Percentiles rank a stretch among this genome's conserved stretches.
Conservation (phyloP, 2,888 invertebrate species). For the Netelia virgata region DNA sequence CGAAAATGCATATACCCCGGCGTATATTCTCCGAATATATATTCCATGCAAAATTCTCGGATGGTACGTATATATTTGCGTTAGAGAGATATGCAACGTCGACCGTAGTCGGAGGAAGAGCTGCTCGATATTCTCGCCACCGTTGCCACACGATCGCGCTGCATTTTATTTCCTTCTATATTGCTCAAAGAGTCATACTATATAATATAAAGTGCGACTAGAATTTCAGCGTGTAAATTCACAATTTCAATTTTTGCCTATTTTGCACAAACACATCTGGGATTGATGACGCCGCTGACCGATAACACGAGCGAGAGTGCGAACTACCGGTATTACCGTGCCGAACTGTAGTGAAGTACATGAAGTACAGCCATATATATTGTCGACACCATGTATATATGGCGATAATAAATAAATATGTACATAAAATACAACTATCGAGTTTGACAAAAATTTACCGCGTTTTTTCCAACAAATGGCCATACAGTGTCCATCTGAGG, state of each 20-base stretch:
- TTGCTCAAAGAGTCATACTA: conserved; percentile 34
- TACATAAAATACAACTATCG: no score
- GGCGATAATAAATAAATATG: no score
- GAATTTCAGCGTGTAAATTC: conserved; percentile 12
- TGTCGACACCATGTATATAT: neutral
- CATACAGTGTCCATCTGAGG: no score
- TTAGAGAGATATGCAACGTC: conserved; percentile 16
- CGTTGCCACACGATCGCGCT: conserved; percentile 11
- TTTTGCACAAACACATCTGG: neutral
- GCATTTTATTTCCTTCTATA: conserved; percentile 47
- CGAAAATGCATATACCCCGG: conserved; percentile 10
- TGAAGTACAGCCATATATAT: neutral
- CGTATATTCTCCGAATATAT: conserved; percentile 32
- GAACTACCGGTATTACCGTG: conserved; percentile 5
- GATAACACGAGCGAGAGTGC: conserved; percentile 22
- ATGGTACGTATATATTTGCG: conserved; percentile 21
- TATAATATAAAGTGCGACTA: conserved; percentile 30
- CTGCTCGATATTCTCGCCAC: conserved; percentile 60
- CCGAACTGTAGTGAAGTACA: neutral
- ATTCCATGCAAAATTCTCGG: conserved; percentile 33
- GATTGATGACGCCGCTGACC: neutral
- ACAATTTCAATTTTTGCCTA: conserved; percentile 16
- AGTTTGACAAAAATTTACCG: no score
- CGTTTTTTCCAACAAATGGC: no score
- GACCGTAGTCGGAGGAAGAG: conserved; percentile 2